A percentile compares a stretch with the other conserved stretches of the same genome.
phyloP scores from a whole-genome alignment of 2,888 invertebrate genomes.

The Epistrophe grossulariae region DNA sequence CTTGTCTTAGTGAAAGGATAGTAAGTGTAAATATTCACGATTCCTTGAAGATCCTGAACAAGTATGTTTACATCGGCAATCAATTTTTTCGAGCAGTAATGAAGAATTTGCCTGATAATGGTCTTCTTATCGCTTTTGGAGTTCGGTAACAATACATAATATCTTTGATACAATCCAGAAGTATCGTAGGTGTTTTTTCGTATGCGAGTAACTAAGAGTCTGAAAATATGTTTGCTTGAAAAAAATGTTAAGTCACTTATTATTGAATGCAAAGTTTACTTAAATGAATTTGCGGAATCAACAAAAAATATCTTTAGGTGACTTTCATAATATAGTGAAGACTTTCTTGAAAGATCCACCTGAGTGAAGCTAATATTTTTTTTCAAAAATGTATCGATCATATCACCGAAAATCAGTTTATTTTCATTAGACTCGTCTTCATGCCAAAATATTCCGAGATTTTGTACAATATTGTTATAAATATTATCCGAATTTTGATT shows the following conservation, averaged over 20 bases:
- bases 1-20: neutral
- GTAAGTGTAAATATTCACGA: neutral
- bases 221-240: neutral
- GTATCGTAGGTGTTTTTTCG: neutral
- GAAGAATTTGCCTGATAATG: neutral
- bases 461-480: neutral
- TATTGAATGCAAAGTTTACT: neutral
- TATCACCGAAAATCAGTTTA: neutral
- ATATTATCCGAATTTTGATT: neutral
- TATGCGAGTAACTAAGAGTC: neutral
- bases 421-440: neutral
- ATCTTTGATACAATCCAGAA: neutral
- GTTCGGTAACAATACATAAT: neutral
- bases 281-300: neutral
- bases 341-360: neutral
- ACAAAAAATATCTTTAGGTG: neutral
- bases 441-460: neutral
- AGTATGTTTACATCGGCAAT: conserved; percentile 7
- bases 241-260: neutral
- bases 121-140: too few relatives aligned
- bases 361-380: neutral
- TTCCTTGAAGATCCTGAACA: neutral
- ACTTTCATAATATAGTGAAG: neutral
- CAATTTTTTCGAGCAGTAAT: neutral
- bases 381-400: neutral